Conservation (phyloP, 2,888 invertebrate genomes). For the Augochlorella aurata region DNA sequence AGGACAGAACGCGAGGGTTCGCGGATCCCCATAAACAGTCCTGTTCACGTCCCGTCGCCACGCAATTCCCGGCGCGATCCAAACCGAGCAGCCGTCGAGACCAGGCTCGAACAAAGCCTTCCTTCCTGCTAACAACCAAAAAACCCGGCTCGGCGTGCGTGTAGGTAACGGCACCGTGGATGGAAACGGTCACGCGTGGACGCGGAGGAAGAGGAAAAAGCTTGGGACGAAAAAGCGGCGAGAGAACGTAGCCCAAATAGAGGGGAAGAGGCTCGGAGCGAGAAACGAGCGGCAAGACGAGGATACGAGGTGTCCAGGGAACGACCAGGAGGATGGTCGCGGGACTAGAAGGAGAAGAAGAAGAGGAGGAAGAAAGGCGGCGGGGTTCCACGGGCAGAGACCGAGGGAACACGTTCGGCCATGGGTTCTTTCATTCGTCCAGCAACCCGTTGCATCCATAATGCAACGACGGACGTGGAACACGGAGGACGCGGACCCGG, state of each 20-base stretch:
- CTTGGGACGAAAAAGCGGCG: background rate
- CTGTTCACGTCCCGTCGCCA: background rate
- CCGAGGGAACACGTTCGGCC: constrained; percentile 43
- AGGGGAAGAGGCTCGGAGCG: constrained; percentile 13
- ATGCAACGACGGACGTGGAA: constrained; percentile 64
- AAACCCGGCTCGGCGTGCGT: constrained; percentile 27
- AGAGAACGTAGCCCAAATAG: constrained; percentile 32
- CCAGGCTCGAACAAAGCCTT: constrained; percentile 27
- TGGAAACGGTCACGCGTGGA: constrained; percentile 31
- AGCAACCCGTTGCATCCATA: constrained; percentile 69
- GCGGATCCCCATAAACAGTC: constrained; percentile 14
- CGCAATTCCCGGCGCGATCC: constrained; percentile 6
- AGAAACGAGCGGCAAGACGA: background rate
- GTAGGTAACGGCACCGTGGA: constrained; percentile 45
- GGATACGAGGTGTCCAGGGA: background rate
- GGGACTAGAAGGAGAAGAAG: background rate
- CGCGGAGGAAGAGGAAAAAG: constrained; percentile 11
- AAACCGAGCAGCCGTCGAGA: constrained; percentile 23
- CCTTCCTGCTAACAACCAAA: constrained; percentile 43
- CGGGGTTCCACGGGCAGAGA: background rate
- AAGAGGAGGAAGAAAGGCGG: constrained; percentile 7
- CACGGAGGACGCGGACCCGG: constrained; percentile 37
- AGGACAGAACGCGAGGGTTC: background rate
- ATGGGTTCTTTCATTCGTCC: constrained; percentile 44
- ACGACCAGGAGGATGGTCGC: background rate